Evolutionary conservation across 2,888 invertebrate genomes (phyloP).

Genomic region (Orthosia gracilis): DNA sequence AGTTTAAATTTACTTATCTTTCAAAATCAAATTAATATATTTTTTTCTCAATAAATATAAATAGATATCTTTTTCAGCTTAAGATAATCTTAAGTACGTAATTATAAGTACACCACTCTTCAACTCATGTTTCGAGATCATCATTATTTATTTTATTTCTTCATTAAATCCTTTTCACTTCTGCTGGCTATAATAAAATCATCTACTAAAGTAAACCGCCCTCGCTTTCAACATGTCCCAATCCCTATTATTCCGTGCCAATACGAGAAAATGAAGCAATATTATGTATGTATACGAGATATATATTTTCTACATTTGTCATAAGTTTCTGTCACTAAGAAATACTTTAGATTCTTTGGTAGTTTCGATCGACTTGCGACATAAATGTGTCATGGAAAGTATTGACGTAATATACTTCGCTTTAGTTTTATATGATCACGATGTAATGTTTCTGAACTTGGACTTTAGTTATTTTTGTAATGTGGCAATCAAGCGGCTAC

Average conservation of each 20-base stretch:
- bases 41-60: background rate
- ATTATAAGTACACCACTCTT: constrained; percentile 30
- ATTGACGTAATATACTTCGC: background rate
- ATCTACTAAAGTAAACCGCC: constrained; percentile 36
- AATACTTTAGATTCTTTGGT: constrained; percentile 10
- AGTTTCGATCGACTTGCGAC: constrained; percentile 31
- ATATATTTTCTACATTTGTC: constrained; percentile 45
- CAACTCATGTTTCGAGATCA: constrained; percentile 25
- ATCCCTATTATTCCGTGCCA: constrained; percentile 56
- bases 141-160: background rate
- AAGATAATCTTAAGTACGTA: background rate
- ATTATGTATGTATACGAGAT: constrained; percentile 36
- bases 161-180: background rate
- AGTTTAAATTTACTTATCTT: background rate
- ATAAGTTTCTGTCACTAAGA: constrained; percentile 33
- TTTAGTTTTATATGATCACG: constrained; percentile 49
- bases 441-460: background rate
- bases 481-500: background rate
- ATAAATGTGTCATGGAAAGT: constrained; percentile 1
- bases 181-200: constrained; percentile 14
- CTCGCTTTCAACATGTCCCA: constrained; percentile 46
- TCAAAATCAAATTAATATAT: background rate
- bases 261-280: constrained; percentile 44
- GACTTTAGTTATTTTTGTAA: background rate
- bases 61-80: background rate